Evolutionary conservation across 2,113 vertebrate genomes (phyloP).

Genomic region (Thunnus thynnus): DNA sequence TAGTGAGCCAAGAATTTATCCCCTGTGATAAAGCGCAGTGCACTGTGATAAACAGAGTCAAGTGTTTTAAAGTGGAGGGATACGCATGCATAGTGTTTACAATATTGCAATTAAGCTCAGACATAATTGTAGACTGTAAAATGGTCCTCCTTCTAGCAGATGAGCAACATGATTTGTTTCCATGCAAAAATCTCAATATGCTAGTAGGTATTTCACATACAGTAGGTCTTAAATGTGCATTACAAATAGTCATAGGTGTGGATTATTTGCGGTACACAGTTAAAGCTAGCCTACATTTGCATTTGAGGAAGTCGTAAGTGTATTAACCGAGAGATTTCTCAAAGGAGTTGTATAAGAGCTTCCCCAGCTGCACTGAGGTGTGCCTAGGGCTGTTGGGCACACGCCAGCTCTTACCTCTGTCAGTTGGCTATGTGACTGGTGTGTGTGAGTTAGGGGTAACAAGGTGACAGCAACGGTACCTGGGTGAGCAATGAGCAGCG

Average conservation of each 20-base stretch:
- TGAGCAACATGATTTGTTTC: not conserved
- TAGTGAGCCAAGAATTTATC: not conserved
- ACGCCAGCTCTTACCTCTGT: constrained; percentile 55
- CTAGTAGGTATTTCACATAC: not conserved
- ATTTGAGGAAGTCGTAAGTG: constrained; percentile 2
- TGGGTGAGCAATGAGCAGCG: constrained; percentile 78
- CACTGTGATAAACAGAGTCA: constrained; percentile 6
- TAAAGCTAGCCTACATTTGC: constrained; percentile 30
- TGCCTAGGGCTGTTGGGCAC: constrained; percentile 51
- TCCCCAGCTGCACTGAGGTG: constrained; percentile 44
- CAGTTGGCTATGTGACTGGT: constrained; percentile 58
- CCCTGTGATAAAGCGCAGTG: not conserved
- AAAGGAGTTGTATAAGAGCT: constrained; percentile 44
- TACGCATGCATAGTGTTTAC: not conserved
- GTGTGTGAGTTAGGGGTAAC: constrained; percentile 64
- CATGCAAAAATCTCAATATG: not conserved
- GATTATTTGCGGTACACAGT: not conserved
- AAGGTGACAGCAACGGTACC: constrained; percentile 76
- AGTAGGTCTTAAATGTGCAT: not conserved
- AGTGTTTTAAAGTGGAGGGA: not conserved
- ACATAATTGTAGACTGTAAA: not conserved
- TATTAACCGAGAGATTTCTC: constrained; percentile 29
- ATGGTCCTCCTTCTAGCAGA: not conserved
- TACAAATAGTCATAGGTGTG: not conserved
- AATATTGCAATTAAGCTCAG: not conserved